A percentile compares a stretch with the other conserved stretches of the same genome.
Evolutionary conservation across 2,797 vertebrate species (phyloP).

Genomic region (Apogon hyalosoma): DNA sequence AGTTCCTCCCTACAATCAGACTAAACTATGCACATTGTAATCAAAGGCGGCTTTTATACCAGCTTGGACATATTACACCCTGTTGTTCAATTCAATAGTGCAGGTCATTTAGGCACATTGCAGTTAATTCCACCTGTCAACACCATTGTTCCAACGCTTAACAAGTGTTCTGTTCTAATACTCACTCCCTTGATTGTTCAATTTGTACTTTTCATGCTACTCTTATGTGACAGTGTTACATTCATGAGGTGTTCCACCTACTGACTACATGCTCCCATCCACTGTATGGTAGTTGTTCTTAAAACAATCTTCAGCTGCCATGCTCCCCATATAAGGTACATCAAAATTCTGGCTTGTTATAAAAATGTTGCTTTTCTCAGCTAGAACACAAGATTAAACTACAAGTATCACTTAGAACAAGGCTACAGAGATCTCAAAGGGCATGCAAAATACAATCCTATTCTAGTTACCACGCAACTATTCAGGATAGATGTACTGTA

Average conservation of each 20-base stretch:
- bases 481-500: conserved; percentile 14
- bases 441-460: conserved; percentile 16
- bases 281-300: conserved; percentile 12
- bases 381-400: conserved; percentile 36
- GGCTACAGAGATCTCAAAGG: conserved; percentile 12
- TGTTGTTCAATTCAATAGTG: conserved; percentile 61
- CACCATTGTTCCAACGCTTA: conserved; percentile 52
- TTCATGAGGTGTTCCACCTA: conserved; percentile 11
- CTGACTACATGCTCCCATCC: conserved; percentile 10
- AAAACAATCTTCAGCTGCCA: neutral
- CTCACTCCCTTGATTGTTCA: conserved; percentile 41
- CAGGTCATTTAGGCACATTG: conserved; percentile 52
- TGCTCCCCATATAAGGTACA: conserved; percentile 24
- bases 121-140: conserved; percentile 60
- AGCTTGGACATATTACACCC: conserved; percentile 62
- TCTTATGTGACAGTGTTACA: conserved; percentile 24
- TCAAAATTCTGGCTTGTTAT: conserved; percentile 32
- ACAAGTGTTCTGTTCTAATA: conserved; percentile 49
- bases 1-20: conserved; percentile 73
- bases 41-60: conserved; percentile 64
- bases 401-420: conserved; percentile 23
- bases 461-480: conserved; percentile 24
- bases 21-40: conserved; percentile 74
- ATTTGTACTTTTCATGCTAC: conserved; percentile 47
- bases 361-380: conserved; percentile 16